Base-by-base conservation (phyloP, 2,113 vertebrate species). In the Zosterops japonicus region DNA sequence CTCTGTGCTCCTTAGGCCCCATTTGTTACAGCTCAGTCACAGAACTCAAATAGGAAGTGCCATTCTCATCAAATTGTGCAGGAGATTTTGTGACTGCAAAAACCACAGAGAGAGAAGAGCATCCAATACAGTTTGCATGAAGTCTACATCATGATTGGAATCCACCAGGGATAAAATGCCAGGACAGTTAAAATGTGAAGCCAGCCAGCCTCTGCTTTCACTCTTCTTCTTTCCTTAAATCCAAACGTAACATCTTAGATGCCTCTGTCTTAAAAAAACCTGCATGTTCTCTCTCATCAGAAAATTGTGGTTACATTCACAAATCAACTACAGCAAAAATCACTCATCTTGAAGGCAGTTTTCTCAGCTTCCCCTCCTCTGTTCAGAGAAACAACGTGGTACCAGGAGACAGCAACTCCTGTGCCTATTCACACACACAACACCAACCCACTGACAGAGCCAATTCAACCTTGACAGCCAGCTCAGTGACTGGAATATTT, bases 401-500 rank as follows among this genome's bases (percentile, higher is more conserved):
- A 95, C 69, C 81, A 63, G 27, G 92, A 96, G 90, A 83, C 88
- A 93, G 46, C 87, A 75, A 8, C 93, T 90, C 85, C 92, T 46
- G 82, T 82, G 93, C 87, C 90, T 86, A 9, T 74, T 96, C 88
- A 89, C 6, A 88, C 88, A 52, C 9, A 72, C 3, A 93, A 1
- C 68, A 79, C 90, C 94, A 95, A 75, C 88, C 88, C 88, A 27
- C 94, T 76, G 84, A 89, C 87, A 91, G 84, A 56, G 77, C 93
- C 93, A 70, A 92, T 80, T 83, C 96, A 95, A 94, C 93, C 92
- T 39, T 97, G 89, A 97, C 91, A 94, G 94, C 87, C 77, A 81
- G 69, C 95, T 95, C 90, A 76, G 42, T 59, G 67, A 92, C 95
- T 87, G 39, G 83, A 97, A 92, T 95, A 94, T 44, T 95, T 65